Evolutionary conservation across 2,113 vertebrate genomes (phyloP).

Genomic region (Boulengeromyrus knoepffleri): DNA sequence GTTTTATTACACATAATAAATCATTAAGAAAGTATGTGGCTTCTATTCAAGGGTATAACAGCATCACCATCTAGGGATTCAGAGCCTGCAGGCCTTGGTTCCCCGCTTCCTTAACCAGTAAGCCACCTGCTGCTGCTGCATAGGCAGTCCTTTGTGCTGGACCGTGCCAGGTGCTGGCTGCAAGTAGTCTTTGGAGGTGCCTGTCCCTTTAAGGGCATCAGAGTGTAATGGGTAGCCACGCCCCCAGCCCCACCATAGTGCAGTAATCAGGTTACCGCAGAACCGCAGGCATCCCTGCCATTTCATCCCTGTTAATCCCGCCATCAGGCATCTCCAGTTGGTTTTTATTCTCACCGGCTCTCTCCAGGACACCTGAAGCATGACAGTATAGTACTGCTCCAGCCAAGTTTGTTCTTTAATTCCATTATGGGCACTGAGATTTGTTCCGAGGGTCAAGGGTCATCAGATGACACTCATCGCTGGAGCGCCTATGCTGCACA

Average conservation of each 20-base stretch:
- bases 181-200: neutral
- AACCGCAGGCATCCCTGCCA: neutral
- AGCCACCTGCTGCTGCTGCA: neutral
- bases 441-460: neutral
- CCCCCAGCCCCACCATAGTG: neutral
- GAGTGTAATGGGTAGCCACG: neutral
- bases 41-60: neutral
- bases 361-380: neutral
- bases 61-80: neutral
- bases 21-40: neutral
- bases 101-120: neutral
- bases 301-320: constrained; percentile 12
- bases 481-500: too few relatives aligned
- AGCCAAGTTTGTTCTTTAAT: neutral
- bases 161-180: neutral
- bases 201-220: neutral
- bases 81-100: neutral
- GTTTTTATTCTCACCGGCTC: neutral
- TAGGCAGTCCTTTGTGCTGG: neutral
- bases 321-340: neutral
- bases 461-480: neutral
- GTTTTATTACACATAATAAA: neutral
- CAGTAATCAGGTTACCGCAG: constrained; percentile 15
- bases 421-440: neutral
- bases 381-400: neutral